Base-by-base conservation (phyloP, 2,797 vertebrate genomes). In the Acanthurus tractus region DNA sequence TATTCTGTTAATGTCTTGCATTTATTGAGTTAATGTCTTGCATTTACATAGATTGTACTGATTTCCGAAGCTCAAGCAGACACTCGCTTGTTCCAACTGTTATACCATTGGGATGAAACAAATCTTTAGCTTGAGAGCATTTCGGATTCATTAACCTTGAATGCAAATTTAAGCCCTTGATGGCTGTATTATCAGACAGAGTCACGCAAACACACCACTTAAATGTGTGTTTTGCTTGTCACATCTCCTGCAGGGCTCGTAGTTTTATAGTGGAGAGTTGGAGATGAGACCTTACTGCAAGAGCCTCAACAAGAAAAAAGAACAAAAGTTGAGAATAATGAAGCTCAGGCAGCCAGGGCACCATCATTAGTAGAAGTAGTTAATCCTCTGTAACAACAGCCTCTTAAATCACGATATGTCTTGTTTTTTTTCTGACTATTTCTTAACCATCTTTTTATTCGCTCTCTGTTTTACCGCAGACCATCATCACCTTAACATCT, bases 281-380 rank as follows among this genome's bases (percentile, higher is more conserved):
- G 67, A 63, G 59, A 79, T 12, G 50, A 80, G 63, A n/a, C n/a
- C 8, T 68, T 53, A 15, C 70, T 76, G 34, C 36, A 18, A 29
- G 44, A 54, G 56, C 38, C 50, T 63, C 49, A 5, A 6, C 42
- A 50, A 78, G 59, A 68, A 61, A 61, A 74, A 59, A 76, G 62
- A 75, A 23, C 40, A 62, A 40, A 73, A 55, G 74, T 52, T 67
- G 22, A 76, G 52, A 63, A 68, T 77, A 87, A 81, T 76, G 18
- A 79, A 74, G 20, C 72, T 80, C 57, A 45, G 17, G 69, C 63
- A 83, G 63, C 63, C 59, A 8, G 61, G 62, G 20, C 42, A 15
- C 61, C 49, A n/a, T 78, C 63, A 76, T 84, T 85, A 80, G 59
- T 57, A 55, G 62, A 83, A 63, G 63, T 56, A 70, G 70, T 79